Conservation (phyloP, 2,797 vertebrate genomes). For the Phoeniculus purpureus region DNA sequence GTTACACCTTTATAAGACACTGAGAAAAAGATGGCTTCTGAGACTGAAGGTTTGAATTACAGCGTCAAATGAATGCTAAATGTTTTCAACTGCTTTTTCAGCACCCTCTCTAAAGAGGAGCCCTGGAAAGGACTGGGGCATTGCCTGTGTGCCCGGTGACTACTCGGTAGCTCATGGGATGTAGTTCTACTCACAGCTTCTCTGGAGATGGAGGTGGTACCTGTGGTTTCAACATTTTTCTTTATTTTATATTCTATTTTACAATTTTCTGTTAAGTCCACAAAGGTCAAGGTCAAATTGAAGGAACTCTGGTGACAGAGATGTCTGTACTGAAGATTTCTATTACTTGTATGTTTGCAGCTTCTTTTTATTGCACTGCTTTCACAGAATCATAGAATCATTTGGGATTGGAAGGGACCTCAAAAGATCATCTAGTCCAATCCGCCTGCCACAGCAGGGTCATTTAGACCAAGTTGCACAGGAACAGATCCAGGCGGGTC, state of each 20-base stretch:
- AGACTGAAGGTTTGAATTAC: neutral
- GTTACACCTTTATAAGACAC: neutral
- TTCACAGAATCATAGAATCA: neutral
- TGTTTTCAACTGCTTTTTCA: neutral
- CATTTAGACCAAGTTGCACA: too few relatives aligned
- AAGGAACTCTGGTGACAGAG: neutral
- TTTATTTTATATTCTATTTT: conserved; percentile 3
- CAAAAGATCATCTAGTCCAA: too few relatives aligned
- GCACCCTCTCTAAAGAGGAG: neutral
- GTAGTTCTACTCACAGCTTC: neutral
- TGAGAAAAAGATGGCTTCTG: neutral
- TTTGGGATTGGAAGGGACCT: too few relatives aligned
- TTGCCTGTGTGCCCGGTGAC: neutral
- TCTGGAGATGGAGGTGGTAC: neutral
- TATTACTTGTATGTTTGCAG: neutral
- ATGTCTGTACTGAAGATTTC: neutral
- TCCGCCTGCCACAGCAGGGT: too few relatives aligned
- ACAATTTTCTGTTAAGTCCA: neutral
- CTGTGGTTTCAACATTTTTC: neutral
- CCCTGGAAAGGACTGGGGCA: neutral
- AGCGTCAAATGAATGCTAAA: neutral
- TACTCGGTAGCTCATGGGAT: rapidly evolving
- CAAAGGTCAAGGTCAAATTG: conserved; percentile 9
- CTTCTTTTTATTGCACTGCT: neutral
- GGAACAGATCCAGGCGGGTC: too few relatives aligned